Conservation (phyloP, 2,888 invertebrate species). For the Carpatolechia fugitivella region DNA sequence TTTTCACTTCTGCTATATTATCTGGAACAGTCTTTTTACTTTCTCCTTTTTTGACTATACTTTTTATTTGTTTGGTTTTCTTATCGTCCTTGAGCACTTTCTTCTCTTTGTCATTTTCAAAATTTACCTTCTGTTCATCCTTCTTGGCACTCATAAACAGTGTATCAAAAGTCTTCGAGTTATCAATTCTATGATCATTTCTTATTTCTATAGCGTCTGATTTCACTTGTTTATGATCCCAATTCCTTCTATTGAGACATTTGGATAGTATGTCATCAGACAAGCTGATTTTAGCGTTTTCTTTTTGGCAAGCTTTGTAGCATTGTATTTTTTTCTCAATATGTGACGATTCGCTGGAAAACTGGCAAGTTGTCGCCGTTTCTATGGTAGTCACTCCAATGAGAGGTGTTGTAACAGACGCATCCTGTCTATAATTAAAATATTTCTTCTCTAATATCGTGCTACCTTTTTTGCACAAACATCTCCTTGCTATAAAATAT, state of each 20-base stretch:
- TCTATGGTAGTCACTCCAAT: slow-evolving; percentile 58
- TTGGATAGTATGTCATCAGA: slow-evolving; percentile 68
- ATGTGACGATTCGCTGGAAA: slow-evolving; percentile 51
- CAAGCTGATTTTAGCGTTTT: slow-evolving; percentile 47
- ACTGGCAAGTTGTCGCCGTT: slow-evolving; percentile 50
- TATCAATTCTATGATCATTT: background rate
- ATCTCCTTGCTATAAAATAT: slow-evolving; percentile 41
- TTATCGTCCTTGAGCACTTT: slow-evolving; percentile 13
- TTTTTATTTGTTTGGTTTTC: slow-evolving; percentile 21
- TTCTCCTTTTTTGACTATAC: slow-evolving; percentile 19
- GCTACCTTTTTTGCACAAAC: slow-evolving; percentile 35
- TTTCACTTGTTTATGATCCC: slow-evolving; percentile 44
- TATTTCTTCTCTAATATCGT: slow-evolving; percentile 47
- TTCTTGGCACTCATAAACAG: slow-evolving; percentile 13
- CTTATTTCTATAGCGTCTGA: slow-evolving; percentile 33
- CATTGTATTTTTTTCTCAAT: slow-evolving; percentile 57
- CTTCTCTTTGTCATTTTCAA: slow-evolving; percentile 34
- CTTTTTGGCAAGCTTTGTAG: slow-evolving; percentile 63
- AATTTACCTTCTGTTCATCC: slow-evolving; percentile 35
- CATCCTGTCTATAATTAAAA: slow-evolving; percentile 59
- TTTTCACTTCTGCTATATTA: slow-evolving; percentile 20
- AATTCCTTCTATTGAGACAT: slow-evolving; percentile 60
- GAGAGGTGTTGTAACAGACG: slow-evolving; percentile 61
- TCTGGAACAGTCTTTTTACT: slow-evolving; percentile 24
- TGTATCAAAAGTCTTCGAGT: slow-evolving; percentile 4